phyloP scores from a whole-genome alignment of 1,140 invertebrate species.

The Elymnias hypermnestra region DNA sequence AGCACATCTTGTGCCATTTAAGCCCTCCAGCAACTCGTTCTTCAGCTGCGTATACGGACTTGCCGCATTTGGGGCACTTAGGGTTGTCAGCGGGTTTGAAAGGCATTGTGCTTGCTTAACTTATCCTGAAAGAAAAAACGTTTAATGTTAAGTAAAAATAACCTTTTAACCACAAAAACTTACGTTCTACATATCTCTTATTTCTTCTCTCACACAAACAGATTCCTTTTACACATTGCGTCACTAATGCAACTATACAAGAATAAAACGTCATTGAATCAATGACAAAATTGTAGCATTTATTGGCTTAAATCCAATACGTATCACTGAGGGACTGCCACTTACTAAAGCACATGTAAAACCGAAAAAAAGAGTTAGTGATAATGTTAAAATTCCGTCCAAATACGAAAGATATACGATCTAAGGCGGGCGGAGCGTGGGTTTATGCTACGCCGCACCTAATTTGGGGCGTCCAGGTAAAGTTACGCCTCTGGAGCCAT shows the following conservation, averaged over 20 bases:
- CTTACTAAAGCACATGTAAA: slow-evolving; percentile 54
- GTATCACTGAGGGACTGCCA: slow-evolving; percentile 55
- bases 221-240: not conserved
- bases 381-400: slow-evolving; percentile 35
- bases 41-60: slow-evolving; percentile 99
- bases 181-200: slow-evolving; percentile 1
- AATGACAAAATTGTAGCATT: slow-evolving; percentile 50
- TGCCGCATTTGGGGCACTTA: slow-evolving; percentile 98
- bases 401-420: slow-evolving; percentile 36
- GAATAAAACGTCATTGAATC: slow-evolving; percentile 37
- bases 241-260: slow-evolving; percentile 17
- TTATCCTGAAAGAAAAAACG: slow-evolving; percentile 75
- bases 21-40: slow-evolving; percentile 97
- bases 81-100: slow-evolving; percentile 97
- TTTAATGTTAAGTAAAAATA: not conserved
- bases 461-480: slow-evolving; percentile 75
- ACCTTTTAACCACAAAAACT: not conserved
- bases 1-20: slow-evolving; percentile 99
- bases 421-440: slow-evolving; percentile 51
- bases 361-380: slow-evolving; percentile 32
- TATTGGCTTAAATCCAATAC: slow-evolving; percentile 63
- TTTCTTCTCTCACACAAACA: not conserved
- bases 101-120: slow-evolving; percentile 89
- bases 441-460: slow-evolving; percentile 51
- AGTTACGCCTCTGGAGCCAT: slow-evolving; percentile 65